These are phyloP conservation scores for Camptogramma bilineatum DNA, from an alignment of 2,888 invertebrate genomes.

Conservation along the genomic window DNA sequence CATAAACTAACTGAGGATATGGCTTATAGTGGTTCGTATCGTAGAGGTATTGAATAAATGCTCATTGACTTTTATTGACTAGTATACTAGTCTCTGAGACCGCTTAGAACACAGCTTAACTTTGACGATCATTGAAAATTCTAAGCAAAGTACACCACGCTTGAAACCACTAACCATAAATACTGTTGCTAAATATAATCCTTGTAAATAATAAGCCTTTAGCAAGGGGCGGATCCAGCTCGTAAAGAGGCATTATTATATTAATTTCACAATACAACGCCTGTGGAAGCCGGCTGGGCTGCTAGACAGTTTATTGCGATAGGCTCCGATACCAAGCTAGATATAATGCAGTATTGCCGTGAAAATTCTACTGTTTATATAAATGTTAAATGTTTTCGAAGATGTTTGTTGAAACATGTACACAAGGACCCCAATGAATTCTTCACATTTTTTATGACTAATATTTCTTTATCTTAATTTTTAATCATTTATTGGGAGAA, in stretches of 20 bases:
- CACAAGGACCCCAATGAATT: too few species aligned
- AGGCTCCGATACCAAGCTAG: slow-evolving; percentile 16
- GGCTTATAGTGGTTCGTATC: too few species aligned
- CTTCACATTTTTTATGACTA: too few species aligned
- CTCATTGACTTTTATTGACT: too few species aligned
- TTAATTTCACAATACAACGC: slow-evolving; percentile 39
- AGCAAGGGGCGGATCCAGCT: slow-evolving; percentile 21
- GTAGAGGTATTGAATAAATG: too few species aligned
- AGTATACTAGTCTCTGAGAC: too few species aligned
- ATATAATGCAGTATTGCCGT: slow-evolving; percentile 5
- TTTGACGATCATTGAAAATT: background rate
- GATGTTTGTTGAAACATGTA: too few species aligned
- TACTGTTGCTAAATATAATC: slow-evolving; percentile 11
- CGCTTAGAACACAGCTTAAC: background rate
- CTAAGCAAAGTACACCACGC: background rate
- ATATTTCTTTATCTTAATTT: too few species aligned
- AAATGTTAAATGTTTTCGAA: too few species aligned
- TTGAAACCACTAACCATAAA: slow-evolving; percentile 1
- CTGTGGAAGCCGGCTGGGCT: slow-evolving; percentile 23
- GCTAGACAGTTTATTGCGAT: slow-evolving; percentile 42
- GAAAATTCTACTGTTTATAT: background rate
- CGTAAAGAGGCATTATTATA: slow-evolving; percentile 44
- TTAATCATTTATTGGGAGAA: too few species aligned
- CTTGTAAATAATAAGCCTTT: slow-evolving; percentile 18
- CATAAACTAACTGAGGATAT: background rate